These are phyloP conservation scores for Gortyna flavago DNA, from an alignment of 2,888 invertebrate genomes.

Conservation along the genomic window DNA sequence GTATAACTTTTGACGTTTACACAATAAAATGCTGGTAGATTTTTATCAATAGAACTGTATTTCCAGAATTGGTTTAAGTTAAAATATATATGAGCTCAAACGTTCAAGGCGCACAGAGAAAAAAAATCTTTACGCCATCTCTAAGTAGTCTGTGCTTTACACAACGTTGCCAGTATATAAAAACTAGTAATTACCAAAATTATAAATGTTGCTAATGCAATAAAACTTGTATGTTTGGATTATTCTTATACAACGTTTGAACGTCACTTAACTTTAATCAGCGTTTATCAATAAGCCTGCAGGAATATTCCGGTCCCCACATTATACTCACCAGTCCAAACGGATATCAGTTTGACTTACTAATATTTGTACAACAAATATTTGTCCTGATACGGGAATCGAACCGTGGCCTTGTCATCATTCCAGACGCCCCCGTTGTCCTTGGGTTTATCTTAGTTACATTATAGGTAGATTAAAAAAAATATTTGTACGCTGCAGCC, in stretches of 20 bases:
- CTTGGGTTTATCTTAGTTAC: constrained; percentile 22
- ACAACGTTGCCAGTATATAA: too few species aligned
- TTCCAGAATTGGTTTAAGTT: too few species aligned
- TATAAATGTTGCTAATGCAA: too few species aligned
- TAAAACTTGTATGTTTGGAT: too few species aligned
- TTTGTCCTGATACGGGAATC: constrained; percentile 30
- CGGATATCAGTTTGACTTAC: constrained; percentile 5
- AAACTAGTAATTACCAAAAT: too few species aligned
- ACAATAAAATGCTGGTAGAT: too few species aligned
- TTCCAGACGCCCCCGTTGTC: background rate
- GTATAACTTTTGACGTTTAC: background rate
- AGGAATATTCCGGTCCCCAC: too few species aligned
- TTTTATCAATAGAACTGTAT: too few species aligned
- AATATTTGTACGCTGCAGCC: background rate
- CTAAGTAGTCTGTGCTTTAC: too few species aligned
- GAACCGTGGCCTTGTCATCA: constrained; percentile 25
- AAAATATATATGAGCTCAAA: too few species aligned
- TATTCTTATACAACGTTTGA: background rate
- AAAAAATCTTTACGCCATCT: too few species aligned
- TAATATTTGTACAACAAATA: constrained; percentile 26
- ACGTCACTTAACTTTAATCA: background rate
- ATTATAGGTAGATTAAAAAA: fast-evolving
- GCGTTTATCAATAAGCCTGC: background rate
- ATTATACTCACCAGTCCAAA: background rate
- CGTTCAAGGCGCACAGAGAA: too few species aligned